Evolutionary conservation across 2,113 vertebrate species (phyloP).

Genomic region (Pelodiscus sinensis): DNA sequence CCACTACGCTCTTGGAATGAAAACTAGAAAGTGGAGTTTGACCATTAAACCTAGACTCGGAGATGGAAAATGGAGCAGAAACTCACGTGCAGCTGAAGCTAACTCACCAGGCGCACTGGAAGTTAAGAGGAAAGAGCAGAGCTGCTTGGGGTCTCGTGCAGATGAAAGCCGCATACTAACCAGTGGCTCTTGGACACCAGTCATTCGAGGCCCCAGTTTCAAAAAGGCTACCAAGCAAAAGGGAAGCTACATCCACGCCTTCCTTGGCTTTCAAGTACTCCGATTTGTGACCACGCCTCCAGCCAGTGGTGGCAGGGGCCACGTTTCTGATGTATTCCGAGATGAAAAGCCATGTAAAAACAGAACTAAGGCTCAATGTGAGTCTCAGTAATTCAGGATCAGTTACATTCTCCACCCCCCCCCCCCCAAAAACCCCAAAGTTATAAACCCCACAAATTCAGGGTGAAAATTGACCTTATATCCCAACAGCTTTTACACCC

Average conservation of each 20-base stretch:
- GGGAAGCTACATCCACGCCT: background rate
- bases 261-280: constrained; percentile 12
- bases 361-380: background rate
- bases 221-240: background rate
- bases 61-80: background rate
- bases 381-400: background rate
- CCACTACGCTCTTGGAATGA: too few species aligned
- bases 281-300: fast-evolving
- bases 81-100: background rate
- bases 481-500: background rate
- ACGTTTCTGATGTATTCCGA: background rate
- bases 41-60: background rate
- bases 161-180: background rate
- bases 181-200: background rate
- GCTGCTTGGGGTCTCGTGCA: background rate
- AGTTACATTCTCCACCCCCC: background rate
- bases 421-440: background rate
- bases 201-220: background rate
- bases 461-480: background rate
- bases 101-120: background rate
- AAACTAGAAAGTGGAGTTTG: background rate
- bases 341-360: background rate
- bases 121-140: background rate
- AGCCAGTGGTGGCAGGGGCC: background rate
- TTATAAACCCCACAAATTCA: background rate